phyloP scores from a whole-genome alignment of 1,140 invertebrate species.

The Achatina immaculata region DNA sequence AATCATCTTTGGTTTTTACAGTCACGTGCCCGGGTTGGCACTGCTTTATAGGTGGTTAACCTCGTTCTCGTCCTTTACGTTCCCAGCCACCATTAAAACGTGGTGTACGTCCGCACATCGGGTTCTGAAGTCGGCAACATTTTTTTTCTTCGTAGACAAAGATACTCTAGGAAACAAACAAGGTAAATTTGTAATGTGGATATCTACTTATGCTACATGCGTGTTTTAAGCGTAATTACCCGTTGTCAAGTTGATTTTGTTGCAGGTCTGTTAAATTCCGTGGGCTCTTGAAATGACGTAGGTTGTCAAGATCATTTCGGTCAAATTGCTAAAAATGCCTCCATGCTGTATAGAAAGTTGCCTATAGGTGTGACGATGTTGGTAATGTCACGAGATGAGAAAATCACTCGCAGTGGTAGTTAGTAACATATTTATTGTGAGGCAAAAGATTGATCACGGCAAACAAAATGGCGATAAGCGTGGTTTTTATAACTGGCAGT shows the following conservation, averaged over 20 bases:
- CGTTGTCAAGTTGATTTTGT: too few species aligned
- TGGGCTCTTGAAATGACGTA: not conserved
- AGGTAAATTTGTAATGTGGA: conserved; percentile 9
- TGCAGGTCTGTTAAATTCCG: too few species aligned
- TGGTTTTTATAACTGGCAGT: too few species aligned
- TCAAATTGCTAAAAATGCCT: not conserved
- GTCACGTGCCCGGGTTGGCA: conserved; percentile 14
- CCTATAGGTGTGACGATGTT: not conserved
- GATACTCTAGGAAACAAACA: not conserved
- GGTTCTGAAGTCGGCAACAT: conserved; percentile 7
- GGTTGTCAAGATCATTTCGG: conserved; percentile 24
- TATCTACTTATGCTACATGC: too few species aligned
- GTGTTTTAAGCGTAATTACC: too few species aligned
- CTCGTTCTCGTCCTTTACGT: conserved; percentile 28
- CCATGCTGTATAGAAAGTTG: too few species aligned
- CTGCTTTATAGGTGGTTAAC: conserved; percentile 11
- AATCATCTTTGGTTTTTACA: not conserved
- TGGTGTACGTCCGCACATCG: not conserved
- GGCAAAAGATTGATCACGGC: too few species aligned
- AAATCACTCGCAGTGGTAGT: too few species aligned
- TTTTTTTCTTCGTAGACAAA: not conserved
- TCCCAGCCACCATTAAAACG: conserved; percentile 34
- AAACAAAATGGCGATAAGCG: too few species aligned
- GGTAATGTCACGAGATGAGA: too few species aligned
- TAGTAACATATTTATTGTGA: too few species aligned